A percentile compares a stretch with the other conserved stretches of the same genome.
Conservation (phyloP, 2,888 invertebrate genomes). For the Slavum lentiscoides region DNA sequence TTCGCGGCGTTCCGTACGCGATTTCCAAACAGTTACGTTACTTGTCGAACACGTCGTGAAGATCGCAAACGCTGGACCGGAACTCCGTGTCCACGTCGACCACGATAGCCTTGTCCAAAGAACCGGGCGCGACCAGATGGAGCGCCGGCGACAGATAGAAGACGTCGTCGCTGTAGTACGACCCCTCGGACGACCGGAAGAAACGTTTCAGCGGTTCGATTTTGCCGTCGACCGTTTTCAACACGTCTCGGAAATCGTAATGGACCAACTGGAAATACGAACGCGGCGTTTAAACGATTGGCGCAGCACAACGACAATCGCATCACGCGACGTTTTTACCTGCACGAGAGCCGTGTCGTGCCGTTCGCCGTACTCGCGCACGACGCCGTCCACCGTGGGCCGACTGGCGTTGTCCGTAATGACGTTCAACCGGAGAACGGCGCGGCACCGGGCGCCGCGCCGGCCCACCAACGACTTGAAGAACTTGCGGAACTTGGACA, state of each 20-base stretch:
- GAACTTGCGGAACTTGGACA: constrained; percentile 40
- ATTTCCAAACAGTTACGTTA: constrained; percentile 56
- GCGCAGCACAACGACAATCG: no score
- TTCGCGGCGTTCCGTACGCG: no score
- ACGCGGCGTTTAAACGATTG: no score
- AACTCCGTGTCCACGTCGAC: constrained; percentile 80
- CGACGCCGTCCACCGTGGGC: constrained; percentile 18
- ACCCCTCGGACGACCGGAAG: constrained; percentile 66
- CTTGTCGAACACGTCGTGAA: constrained; percentile 71
- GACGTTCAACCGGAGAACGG: constrained; percentile 36
- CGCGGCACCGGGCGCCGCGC: constrained; percentile 20
- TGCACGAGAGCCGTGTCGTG: not conserved
- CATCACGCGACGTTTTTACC: constrained; percentile 7
- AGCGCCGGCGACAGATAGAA: constrained; percentile 78
- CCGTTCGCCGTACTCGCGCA: constrained; percentile 13
- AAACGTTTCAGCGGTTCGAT: constrained; percentile 71
- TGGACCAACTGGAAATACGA: constrained; percentile 62
- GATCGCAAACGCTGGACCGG: constrained; percentile 68
- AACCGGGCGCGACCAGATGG: constrained; percentile 68
- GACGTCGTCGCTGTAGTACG: constrained; percentile 77
- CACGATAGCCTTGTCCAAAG: constrained; percentile 69
- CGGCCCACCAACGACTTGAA: constrained; percentile 36
- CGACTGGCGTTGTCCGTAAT: constrained; percentile 45
- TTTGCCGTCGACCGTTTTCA: constrained; percentile 66
- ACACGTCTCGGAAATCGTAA: constrained; percentile 68